phyloP scores from a whole-genome alignment of 2,888 invertebrate species.

The Drosophila pegasa region DNA sequence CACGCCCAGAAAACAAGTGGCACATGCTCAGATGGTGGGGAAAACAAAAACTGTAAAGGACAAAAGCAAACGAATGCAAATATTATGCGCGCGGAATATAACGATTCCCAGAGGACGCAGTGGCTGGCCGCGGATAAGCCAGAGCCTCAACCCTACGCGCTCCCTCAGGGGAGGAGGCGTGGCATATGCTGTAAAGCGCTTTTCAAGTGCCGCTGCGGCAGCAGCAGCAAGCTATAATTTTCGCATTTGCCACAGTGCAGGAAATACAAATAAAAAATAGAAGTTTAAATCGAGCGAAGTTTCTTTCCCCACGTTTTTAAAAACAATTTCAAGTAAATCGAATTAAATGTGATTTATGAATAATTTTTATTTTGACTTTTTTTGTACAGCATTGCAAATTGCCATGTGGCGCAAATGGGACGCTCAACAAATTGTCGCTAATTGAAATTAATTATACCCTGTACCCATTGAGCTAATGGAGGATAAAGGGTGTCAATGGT shows the following conservation, averaged over 20 bases:
- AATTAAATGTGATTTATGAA: constrained; percentile 33
- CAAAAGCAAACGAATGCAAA: constrained; percentile 50
- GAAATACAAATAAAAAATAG: background rate
- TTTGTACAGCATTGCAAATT: constrained; percentile 14
- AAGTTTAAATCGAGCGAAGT: background rate
- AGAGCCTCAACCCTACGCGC: background rate
- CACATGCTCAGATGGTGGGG: constrained; percentile 28
- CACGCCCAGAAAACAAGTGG: constrained; percentile 27
- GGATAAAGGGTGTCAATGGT: background rate
- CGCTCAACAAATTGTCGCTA: constrained; percentile 67
- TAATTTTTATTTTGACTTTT: constrained; percentile 4
- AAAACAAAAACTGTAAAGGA: constrained; percentile 5
- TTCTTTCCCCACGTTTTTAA: constrained; percentile 9
- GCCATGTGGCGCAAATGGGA: constrained; percentile 41
- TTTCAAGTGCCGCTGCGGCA: constrained; percentile 58
- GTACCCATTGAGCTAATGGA: background rate
- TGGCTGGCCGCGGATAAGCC: constrained; percentile 14
- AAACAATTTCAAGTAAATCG: constrained; percentile 38
- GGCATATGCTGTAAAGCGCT: constrained; percentile 42
- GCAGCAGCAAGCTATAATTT: constrained; percentile 58
- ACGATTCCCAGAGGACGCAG: constrained; percentile 33
- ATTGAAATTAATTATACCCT: constrained; percentile 68
- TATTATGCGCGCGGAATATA: constrained; percentile 32
- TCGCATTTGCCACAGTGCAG: constrained; percentile 34
- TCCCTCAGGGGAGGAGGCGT: constrained; percentile 47